Evolutionary conservation across 2,113 vertebrate species (phyloP), one percentile per base, ranked within the genome.

Genomic region (Gopherus evgoodei): DNA sequence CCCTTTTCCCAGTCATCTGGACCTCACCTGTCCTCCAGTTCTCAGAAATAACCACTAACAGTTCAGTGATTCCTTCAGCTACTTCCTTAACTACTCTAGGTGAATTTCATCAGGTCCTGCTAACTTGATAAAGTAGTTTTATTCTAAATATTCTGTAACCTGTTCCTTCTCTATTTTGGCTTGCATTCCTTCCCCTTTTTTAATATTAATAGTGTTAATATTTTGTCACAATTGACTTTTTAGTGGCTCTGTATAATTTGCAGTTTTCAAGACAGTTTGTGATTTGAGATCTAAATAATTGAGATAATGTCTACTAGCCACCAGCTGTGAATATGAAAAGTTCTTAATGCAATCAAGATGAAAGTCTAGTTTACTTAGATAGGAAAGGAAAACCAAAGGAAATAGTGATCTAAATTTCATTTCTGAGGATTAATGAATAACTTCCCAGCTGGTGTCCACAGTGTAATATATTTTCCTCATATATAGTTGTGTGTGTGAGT

Each of bases 341-440:
- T n/a, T 72, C n/a, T 72, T 72, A 72, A 72, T 72, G 19, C 38
- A 6, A 50, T 13, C n/a, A 76, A 87, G 86, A 80, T 38, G 31
- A 25, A 50, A 21, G 16, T 6, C 42, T 69, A 81, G 11, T 87
- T 25, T 22, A 2, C 3, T 8, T 8, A 22, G 8, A 5, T 79
- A 10, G 14, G 47, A 50, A 35, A 69, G 76, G 62, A 44, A 8
- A 6, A 4, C 8, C 0, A 0, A 24, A 38, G n/a, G 31, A 76
- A 87, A 90, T 47, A 78, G 75, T 78, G 44, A 44, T 47, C 5
- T 1, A 7, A 81, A 13, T 65, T 38, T 47, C 42, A 17, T 31
- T 76, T 76, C 54, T 79, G 65, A 54, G 4, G 10, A 0, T 44
- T 78, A 78, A 47, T 76, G 65, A 38, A 11, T 72, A 44, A 27